Evolutionary conservation across 1,140 invertebrate species (phyloP), one percentile per base, ranked within the genome.

Genomic region (Geopemphigus sp.): DNA sequence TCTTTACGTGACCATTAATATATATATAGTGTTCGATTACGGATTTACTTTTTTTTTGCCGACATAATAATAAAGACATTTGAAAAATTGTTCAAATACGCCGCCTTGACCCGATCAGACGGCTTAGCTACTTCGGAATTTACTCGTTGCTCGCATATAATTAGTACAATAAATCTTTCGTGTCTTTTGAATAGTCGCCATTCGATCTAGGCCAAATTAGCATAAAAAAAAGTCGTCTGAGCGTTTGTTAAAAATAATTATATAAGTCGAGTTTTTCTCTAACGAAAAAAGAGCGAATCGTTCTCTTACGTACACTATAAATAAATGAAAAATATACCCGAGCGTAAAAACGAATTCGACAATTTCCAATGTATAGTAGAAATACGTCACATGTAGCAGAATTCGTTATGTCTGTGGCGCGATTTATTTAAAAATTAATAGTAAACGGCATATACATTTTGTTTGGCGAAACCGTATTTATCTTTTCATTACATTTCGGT

Each of bases 11-110:
- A 74, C 72, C 56, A 59, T 59, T 45, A 59, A 76, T 76, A 76
- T 19, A 61, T 26, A 66, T 66, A 14, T 64, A 64, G 26, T 32
- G 63, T 66, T 73, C 53, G 70, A 73, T 73, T 32, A 32, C 26
- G 26, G 5, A 54, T 73, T 66, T n/a, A 22, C 57, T 39, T 68
- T 24, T 74, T 74, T 76, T 76, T 61, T 45, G 32, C 73, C 73
- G 56, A 61, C 73, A 45, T 76, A 57, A 76, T 57, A 76, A 59
- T 73, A 76, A 76, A 76, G 73, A 76, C 73, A 76, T 76, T 76
- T 76, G 54, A 76, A 76, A 76, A 76, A 76, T 76, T 76, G 73
- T 76, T 76, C 73, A 45, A 76, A 76, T 59, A 76, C 73, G 56
- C 73, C 73, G 73, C 73, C 56, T 76, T 76, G 56, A 57, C 73